Percentiles rank a stretch among this genome's conserved stretches.
phyloP scores from a whole-genome alignment of 2,888 invertebrate species.

The Pristionchus exspectatus region DNA sequence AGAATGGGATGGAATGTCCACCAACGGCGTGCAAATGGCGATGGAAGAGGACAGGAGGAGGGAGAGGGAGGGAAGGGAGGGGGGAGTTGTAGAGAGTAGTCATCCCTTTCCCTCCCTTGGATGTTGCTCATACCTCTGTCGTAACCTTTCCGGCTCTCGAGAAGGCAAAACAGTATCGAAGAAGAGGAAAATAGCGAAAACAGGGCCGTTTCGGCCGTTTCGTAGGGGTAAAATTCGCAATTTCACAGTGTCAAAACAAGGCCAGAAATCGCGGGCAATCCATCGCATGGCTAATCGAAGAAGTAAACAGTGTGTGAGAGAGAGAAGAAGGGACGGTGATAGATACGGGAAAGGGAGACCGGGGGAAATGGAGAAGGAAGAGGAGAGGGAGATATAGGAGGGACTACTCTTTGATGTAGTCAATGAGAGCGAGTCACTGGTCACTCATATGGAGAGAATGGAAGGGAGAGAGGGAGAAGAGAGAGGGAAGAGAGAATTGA shows the following conservation, averaged over 20 bases:
- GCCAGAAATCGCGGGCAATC: background rate
- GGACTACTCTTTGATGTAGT: slow-evolving; percentile 16
- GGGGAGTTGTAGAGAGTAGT: slow-evolving; percentile 4
- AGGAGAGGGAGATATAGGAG: background rate
- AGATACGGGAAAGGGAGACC: slow-evolving; percentile 15
- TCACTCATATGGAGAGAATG: slow-evolving; percentile 43
- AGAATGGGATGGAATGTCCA: slow-evolving; percentile 45
- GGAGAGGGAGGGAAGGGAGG: background rate
- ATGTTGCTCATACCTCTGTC: slow-evolving; percentile 16
- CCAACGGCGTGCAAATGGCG: slow-evolving; percentile 23
- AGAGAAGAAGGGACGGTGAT: slow-evolving; percentile 21
- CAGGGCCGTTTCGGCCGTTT: background rate
- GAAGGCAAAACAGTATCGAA: background rate
- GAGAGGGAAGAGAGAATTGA: slow-evolving; percentile 26
- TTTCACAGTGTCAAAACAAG: background rate
- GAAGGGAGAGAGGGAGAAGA: slow-evolving; percentile 11
- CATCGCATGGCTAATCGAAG: slow-evolving; percentile 25
- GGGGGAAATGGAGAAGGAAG: slow-evolving; percentile 9
- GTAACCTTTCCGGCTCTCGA: background rate
- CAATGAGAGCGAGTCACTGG: slow-evolving; percentile 33
- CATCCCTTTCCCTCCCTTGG: background rate
- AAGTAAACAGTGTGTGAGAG: slow-evolving; percentile 24
- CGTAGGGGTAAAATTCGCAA: background rate
- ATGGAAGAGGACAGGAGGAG: background rate
- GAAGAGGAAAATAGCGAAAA: background rate